These are phyloP conservation scores for Patella depressa DNA, from an alignment of 2,888 invertebrate genomes.

Conservation along the genomic window DNA sequence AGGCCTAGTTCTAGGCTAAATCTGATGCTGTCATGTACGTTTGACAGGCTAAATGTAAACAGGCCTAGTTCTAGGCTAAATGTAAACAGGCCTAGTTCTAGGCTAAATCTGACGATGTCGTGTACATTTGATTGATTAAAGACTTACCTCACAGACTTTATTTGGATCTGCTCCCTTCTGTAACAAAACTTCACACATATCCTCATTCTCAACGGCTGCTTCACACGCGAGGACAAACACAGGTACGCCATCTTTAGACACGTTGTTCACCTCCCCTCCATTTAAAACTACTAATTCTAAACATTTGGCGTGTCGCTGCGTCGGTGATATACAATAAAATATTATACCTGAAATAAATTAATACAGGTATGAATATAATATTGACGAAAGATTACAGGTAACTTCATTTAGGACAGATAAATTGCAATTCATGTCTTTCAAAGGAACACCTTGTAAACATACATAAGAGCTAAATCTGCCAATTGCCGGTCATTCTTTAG, in stretches of 20 bases:
- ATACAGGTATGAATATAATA: not conserved
- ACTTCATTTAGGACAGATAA: too few relatives aligned
- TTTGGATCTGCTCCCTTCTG: conserved; percentile 69
- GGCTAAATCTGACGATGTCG: too few relatives aligned
- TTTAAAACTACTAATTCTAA: conserved; percentile 65
- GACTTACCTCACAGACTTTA: conserved; percentile 60
- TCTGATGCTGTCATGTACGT: too few relatives aligned
- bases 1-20: too few relatives aligned
- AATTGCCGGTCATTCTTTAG: too few relatives aligned
- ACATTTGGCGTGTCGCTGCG: conserved; percentile 69
- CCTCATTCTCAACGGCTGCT: conserved; percentile 68
- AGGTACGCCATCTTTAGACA: conserved; percentile 65
- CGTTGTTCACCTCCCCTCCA: conserved; percentile 69
- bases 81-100: too few relatives aligned
- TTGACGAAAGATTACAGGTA: too few relatives aligned
- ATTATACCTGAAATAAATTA: conserved; percentile 59
- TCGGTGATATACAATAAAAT: conserved; percentile 68
- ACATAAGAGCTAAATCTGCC: too few relatives aligned
- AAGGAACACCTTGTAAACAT: too few relatives aligned
- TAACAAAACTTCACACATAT: conserved; percentile 65
- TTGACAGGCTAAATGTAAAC: too few relatives aligned
- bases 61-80: too few relatives aligned
- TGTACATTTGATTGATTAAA: not conserved
- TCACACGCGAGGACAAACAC: conserved; percentile 69
- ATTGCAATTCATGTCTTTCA: too few relatives aligned